Evolutionary conservation across 1,140 invertebrate genomes (phyloP).

Genomic region (Rhizoglyphus robini): DNA sequence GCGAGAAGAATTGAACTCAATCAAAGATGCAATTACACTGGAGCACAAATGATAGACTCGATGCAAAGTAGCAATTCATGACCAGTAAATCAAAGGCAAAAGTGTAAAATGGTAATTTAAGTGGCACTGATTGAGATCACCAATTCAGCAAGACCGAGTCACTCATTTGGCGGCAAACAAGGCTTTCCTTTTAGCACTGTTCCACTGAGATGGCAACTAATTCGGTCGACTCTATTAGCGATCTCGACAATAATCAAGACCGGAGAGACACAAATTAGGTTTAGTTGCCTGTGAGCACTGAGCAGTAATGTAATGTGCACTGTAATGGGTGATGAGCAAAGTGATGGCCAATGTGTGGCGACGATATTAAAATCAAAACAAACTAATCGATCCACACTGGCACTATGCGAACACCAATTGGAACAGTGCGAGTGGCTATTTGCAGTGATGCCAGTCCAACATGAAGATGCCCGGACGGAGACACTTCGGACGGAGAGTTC

Average conservation of each 20-base stretch:
- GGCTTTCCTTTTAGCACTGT: constrained; percentile 5
- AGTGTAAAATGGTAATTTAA: constrained; percentile 13
- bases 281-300: too few relatives aligned
- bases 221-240: neutral
- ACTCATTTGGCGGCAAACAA: neutral
- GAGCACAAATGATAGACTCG: neutral
- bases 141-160: neutral
- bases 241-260: too few relatives aligned
- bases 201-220: neutral
- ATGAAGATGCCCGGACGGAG: too few relatives aligned
- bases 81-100: neutral
- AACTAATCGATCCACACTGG: neutral
- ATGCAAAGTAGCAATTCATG: neutral
- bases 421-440: too few relatives aligned
- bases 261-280: too few relatives aligned
- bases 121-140: too few relatives aligned
- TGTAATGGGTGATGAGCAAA: too few relatives aligned
- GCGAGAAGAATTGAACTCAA: neutral
- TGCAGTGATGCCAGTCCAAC: too few relatives aligned
- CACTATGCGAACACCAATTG: too few relatives aligned
- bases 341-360: too few relatives aligned
- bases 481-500: too few relatives aligned
- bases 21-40: constrained; percentile 1
- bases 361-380: neutral
- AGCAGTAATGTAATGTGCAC: too few relatives aligned